Base-by-base conservation (phyloP, 2,113 vertebrate genomes). In the Cheirogaleus medius region DNA sequence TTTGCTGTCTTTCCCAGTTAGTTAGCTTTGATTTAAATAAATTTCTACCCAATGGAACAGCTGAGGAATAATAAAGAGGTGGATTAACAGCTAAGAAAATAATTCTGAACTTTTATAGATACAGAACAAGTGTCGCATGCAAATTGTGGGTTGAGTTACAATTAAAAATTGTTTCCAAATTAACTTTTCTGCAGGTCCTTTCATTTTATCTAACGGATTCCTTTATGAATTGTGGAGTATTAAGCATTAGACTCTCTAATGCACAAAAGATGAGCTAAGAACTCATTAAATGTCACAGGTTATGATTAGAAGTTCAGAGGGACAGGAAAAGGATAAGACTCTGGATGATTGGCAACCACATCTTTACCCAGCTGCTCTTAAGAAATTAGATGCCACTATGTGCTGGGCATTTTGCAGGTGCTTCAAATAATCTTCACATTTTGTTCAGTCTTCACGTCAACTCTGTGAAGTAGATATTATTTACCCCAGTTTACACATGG, bases 181-280 rank as follows among this genome's bases (percentile, higher is more conserved):
- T 56, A 86, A 42, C 42, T 69, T 93, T 81, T 47, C 63, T 82
- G 44, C 34, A 94, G 4, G n/a, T 69, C 52, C 39, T 90, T 95
- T 84, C 23, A 74, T 64, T 87, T 97, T 92, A 76, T 64, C 66
- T 89, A 86, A 76, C 58, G 14, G 66, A 83, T 94, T 77, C 25
- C n/a, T 86, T 21, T 0, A 83, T 68, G 14, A 82, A 86, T 66
- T 60, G n/a, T 64, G 52, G 29, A 29, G 1, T 18, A 63, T 74
- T 89, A 88, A 87, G 60, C 80, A 84, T 68, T 73, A 69, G 37
- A 88, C 49, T 68, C 17, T 95, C 29, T 85, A 58, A 58, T 54
- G 73, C 44, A 85, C 23, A 73, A 82, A 87, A 29, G 32, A 39
- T 56, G 44, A 91, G 5, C 37, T 68, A 77, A 78, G 81, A 73